phyloP scores from a whole-genome alignment of 2,113 vertebrate genomes.

The Sturnira hondurensis region DNA sequence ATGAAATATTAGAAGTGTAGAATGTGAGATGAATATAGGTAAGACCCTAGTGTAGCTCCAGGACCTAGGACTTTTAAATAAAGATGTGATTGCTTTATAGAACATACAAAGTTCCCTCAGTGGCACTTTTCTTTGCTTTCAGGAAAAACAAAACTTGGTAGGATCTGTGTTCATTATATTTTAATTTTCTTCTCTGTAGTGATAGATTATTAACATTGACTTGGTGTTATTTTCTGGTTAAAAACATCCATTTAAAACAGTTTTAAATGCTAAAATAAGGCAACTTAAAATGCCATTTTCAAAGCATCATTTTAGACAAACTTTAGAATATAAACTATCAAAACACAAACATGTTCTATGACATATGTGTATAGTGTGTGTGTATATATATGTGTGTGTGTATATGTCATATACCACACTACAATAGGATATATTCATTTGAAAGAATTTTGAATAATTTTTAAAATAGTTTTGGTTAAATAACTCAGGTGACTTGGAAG shows the following conservation, averaged over 20 bases:
- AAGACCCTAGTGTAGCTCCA: not conserved
- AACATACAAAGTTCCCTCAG: not conserved
- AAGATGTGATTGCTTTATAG: not conserved
- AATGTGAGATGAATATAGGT: not conserved
- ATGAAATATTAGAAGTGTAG: not conserved
- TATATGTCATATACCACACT: not conserved
- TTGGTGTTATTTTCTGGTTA: not conserved
- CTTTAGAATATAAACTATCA: not conserved
- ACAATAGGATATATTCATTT: not conserved
- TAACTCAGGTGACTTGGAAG: not conserved
- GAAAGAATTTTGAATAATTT: not conserved
- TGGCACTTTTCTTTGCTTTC: not conserved
- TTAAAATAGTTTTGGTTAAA: not conserved
- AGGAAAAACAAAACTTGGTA: not conserved
- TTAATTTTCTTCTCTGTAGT: slow-evolving; percentile 47
- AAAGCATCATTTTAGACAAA: not conserved
- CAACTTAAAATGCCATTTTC: slow-evolving; percentile 5
- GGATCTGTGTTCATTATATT: slow-evolving; percentile 9
- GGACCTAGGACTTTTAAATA: not conserved
- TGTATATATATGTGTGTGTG: too few relatives aligned
- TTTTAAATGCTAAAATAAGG: not conserved
- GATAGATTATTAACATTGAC: slow-evolving; percentile 9
- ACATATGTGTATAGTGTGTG: too few relatives aligned
- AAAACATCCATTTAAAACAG: not conserved
- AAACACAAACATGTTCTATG: not conserved